These are phyloP conservation scores for Cosmia pyralina DNA, from an alignment of 2,888 invertebrate genomes.

Conservation along the genomic window DNA sequence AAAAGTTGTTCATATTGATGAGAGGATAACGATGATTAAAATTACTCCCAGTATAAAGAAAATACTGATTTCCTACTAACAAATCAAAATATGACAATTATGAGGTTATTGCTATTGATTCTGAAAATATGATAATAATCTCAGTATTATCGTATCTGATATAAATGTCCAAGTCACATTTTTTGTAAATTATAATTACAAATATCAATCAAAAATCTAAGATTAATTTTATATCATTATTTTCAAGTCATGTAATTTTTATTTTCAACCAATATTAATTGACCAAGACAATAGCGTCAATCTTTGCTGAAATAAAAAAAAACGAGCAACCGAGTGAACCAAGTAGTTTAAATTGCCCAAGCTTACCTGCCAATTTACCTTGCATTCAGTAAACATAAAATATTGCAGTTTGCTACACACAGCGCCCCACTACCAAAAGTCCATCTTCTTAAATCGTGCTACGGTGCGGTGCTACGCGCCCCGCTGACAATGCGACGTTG, in stretches of 20 bases:
- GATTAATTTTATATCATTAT: not conserved
- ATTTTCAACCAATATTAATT: too few species aligned
- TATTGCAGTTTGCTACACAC: not conserved
- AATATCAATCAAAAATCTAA: not conserved
- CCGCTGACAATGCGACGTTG: conserved; percentile 43
- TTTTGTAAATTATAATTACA: not conserved
- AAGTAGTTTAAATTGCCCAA: not conserved
- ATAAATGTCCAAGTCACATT: not conserved
- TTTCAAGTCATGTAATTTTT: too few species aligned
- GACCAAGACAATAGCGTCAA: not conserved
- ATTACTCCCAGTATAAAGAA: too few species aligned
- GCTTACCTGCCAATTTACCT: not conserved
- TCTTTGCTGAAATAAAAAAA: not conserved
- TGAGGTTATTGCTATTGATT: too few species aligned
- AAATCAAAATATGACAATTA: too few species aligned
- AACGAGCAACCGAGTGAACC: not conserved
- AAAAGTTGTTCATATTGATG: too few species aligned
- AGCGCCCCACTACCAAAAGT: not conserved
- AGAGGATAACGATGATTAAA: too few species aligned
- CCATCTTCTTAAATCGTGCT: not conserved
- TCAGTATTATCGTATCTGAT: not conserved
- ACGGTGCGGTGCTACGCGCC: not conserved
- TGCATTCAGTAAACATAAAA: conserved; percentile 1
- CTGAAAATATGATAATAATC: conserved; percentile 1
- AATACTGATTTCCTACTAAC: too few species aligned